Percentiles rank a stretch among this genome's conserved stretches.
Conservation (phyloP, 2,888 invertebrate genomes). For the Diplazon laetatorius region DNA sequence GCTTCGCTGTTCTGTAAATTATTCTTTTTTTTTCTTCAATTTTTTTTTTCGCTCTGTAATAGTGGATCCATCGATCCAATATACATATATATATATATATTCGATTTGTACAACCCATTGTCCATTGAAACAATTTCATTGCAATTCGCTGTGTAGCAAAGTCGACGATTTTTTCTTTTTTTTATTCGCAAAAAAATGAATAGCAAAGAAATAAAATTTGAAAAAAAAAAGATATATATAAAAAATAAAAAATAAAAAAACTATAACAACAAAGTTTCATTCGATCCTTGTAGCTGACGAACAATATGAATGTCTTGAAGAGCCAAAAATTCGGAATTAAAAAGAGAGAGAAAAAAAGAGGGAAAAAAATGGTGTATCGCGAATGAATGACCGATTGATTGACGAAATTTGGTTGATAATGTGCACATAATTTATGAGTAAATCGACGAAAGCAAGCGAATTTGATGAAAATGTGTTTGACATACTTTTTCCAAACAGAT, state of each 20-base stretch:
- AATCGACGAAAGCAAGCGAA: too few species aligned
- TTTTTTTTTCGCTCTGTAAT: slow-evolving; percentile 25
- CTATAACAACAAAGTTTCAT: background rate
- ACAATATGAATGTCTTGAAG: slow-evolving; percentile 44
- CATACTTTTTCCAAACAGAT: too few species aligned
- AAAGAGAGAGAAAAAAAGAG: slow-evolving; percentile 10
- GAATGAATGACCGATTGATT: slow-evolving; percentile 4
- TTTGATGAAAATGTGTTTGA: too few species aligned
- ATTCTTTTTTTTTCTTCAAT: too few species aligned
- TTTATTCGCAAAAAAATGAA: too few species aligned
- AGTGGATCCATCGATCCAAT: slow-evolving; percentile 21
- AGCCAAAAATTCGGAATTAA: slow-evolving; percentile 10
- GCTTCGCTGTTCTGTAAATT: slow-evolving; percentile 21
- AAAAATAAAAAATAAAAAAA: background rate
- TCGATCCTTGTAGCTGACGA: slow-evolving; percentile 23
- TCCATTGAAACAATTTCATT: slow-evolving; percentile 13
- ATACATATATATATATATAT: too few species aligned
- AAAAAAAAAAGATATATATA: background rate
- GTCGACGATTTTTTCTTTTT: slow-evolving; percentile 12
- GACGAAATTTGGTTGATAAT: slow-evolving; percentile 1
- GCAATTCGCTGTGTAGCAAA: slow-evolving; percentile 27
- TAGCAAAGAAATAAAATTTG: too few species aligned
- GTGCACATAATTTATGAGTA: slow-evolving; percentile 1
- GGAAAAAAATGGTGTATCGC: slow-evolving; percentile 19
- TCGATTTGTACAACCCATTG: slow-evolving; percentile 32